Conservation (phyloP, 2,113 vertebrate species). For the Varanus komodoensis region DNA sequence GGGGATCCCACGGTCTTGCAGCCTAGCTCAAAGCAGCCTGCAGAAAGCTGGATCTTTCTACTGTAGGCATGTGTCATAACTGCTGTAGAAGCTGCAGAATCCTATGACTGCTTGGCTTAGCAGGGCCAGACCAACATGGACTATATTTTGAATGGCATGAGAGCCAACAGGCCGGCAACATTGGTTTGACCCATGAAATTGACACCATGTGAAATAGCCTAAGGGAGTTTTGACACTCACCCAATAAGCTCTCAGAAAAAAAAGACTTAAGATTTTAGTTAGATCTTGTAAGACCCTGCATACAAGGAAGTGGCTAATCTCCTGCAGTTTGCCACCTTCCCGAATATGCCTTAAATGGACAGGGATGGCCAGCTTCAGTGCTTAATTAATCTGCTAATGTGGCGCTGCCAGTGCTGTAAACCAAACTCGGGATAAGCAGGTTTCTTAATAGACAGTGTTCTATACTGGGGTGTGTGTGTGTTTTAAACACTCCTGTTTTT, state of each 20-base stretch:
- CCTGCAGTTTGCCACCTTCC: constrained; percentile 69
- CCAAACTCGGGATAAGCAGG: neutral
- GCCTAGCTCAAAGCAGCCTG: too few relatives aligned
- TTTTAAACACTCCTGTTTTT: constrained; percentile 23
- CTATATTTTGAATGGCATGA: neutral
- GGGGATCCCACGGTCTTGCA: too few relatives aligned
- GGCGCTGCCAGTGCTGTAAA: neutral
- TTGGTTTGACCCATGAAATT: neutral
- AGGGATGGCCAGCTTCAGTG: constrained; percentile 77
- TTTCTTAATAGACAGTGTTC: neutral
- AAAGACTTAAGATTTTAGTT: too few relatives aligned
- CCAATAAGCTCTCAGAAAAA: neutral
- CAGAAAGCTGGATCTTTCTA: too few relatives aligned
- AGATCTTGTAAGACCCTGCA: neutral
- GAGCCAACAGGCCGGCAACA: too few relatives aligned
- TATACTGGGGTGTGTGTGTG: neutral
- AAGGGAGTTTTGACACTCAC: neutral
- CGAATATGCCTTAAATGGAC: constrained; percentile 87
- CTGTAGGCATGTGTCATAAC: too few relatives aligned
- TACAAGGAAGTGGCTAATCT: neutral
- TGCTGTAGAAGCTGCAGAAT: too few relatives aligned
- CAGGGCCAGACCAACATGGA: neutral
- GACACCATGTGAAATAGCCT: neutral
- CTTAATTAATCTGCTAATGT: constrained; percentile 52
- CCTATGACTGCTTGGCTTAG: too few relatives aligned